These are phyloP conservation scores for Vandiemenella viatica DNA, from an alignment of 2,888 invertebrate genomes.

Conservation along the genomic window DNA sequence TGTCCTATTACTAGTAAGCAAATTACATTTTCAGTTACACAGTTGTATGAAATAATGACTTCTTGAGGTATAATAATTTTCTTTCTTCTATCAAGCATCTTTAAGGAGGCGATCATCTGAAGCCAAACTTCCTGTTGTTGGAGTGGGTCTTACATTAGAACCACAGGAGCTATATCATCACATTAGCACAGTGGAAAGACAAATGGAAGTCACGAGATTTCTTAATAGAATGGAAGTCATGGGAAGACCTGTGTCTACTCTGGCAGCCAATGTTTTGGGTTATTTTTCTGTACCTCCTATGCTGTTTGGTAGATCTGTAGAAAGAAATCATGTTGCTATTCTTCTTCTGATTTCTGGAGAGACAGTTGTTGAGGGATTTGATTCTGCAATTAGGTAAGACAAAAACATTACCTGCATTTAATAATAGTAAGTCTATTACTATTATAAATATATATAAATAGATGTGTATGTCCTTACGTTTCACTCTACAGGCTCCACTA, in stretches of 20 bases:
- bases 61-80: not conserved
- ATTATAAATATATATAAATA: too few relatives aligned
- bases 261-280: not conserved
- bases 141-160: too few relatives aligned
- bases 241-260: conserved; percentile 18
- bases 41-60: not conserved
- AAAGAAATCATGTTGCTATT: conserved; percentile 53
- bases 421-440: too few relatives aligned
- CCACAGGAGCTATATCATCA: conserved; percentile 57
- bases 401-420: too few relatives aligned
- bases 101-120: not conserved
- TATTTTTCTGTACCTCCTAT: conserved; percentile 37
- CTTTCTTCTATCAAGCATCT: not conserved
- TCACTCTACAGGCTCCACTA: too few relatives aligned
- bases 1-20: too few relatives aligned
- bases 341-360: conserved; percentile 49
- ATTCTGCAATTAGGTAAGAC: conserved; percentile 51
- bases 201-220: conserved; percentile 65
- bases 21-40: not conserved
- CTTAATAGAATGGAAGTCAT: conserved; percentile 46
- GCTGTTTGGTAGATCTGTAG: conserved; percentile 50
- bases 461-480: too few relatives aligned
- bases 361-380: conserved; percentile 54
- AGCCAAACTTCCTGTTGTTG: conserved; percentile 36
- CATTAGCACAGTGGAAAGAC: conserved; percentile 62